A percentile compares a stretch with the other conserved stretches of the same genome.
Evolutionary conservation across 2,113 vertebrate species (phyloP).

Genomic region (Vulpes ferrilata): DNA sequence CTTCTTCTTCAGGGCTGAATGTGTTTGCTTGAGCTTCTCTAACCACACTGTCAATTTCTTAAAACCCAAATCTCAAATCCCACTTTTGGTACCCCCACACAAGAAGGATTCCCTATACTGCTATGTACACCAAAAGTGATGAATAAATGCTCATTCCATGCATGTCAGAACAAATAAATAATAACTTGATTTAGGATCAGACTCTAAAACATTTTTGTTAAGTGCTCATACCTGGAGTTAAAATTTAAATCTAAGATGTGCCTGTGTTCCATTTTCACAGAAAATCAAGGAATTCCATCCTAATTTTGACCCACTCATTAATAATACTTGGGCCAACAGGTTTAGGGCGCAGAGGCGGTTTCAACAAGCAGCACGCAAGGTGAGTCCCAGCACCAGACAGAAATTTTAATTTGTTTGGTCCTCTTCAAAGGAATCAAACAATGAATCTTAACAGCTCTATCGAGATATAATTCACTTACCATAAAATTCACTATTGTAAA

Average conservation of each 20-base stretch:
- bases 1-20: too few species aligned
- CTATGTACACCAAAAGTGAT: not conserved
- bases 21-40: not conserved
- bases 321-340: slow-evolving; percentile 88
- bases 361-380: slow-evolving; percentile 94
- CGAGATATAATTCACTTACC: not conserved
- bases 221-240: not conserved
- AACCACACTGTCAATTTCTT: not conserved
- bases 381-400: slow-evolving; percentile 76
- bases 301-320: slow-evolving; percentile 88
- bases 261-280: slow-evolving; percentile 63
- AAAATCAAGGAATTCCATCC: slow-evolving; percentile 83
- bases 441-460: not conserved
- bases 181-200: not conserved
- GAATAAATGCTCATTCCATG: slow-evolving; percentile 39
- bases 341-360: slow-evolving; percentile 88
- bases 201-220: not conserved
- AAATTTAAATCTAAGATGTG: slow-evolving; percentile 5
- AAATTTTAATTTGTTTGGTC: not conserved
- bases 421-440: not conserved
- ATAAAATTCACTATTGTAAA: slow-evolving; percentile 26
- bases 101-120: not conserved
- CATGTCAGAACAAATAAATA: not conserved
- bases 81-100: not conserved
- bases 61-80: not conserved